phyloP scores from a whole-genome alignment of 2,113 vertebrate species.

The Neolamprologus cancellatus region DNA sequence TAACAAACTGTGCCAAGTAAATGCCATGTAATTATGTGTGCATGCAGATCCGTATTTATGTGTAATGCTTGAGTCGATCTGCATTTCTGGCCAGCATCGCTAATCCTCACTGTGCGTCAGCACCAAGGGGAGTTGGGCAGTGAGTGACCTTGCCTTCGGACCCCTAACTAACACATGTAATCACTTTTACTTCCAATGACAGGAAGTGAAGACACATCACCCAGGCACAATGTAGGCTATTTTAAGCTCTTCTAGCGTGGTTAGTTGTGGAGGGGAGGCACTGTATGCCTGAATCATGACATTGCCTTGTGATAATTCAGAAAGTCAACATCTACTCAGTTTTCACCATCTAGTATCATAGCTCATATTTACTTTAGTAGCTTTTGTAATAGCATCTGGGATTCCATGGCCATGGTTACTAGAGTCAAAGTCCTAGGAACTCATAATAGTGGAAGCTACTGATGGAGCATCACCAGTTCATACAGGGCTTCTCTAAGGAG shows the following conservation, averaged over 20 bases:
- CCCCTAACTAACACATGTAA: slow-evolving; percentile 32
- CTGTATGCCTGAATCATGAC: slow-evolving; percentile 1
- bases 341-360: neutral
- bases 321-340: neutral
- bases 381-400: slow-evolving; percentile 24
- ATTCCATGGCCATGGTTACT: neutral
- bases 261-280: neutral
- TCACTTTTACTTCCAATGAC: slow-evolving; percentile 33
- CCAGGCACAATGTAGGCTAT: slow-evolving; percentile 17
- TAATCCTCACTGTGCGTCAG: slow-evolving; percentile 10
- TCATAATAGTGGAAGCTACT: slow-evolving; percentile 8
- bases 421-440: neutral
- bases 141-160: slow-evolving; percentile 47
- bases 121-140: slow-evolving; percentile 1
- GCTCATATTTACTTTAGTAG: neutral
- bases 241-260: neutral
- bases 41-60: neutral
- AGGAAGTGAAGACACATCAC: slow-evolving; percentile 3
- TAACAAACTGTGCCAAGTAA: neutral
- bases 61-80: neutral
- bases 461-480: neutral
- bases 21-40: neutral
- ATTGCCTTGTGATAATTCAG: slow-evolving; percentile 2
- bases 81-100: neutral
- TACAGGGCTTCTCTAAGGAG: neutral